These are phyloP conservation scores for Brachyhypopomus occidentalis DNA, from an alignment of 2,113 vertebrate genomes.

Conservation along the genomic window DNA sequence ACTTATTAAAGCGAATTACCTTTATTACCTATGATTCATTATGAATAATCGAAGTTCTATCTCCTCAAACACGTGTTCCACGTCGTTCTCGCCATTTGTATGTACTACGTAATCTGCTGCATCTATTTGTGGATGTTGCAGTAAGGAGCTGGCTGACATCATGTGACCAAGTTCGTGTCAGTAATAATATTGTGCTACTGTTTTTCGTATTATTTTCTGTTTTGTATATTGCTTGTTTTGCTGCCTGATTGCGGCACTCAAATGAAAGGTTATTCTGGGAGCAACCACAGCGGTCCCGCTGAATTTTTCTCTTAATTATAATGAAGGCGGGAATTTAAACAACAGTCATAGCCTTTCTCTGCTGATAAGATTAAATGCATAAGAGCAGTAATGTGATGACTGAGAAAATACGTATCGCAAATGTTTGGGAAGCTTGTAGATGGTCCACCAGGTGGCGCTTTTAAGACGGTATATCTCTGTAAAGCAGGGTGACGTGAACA, in stretches of 20 bases:
- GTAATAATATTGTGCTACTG: too few species aligned
- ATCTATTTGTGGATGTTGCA: too few species aligned
- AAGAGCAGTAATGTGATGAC: not conserved
- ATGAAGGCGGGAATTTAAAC: not conserved
- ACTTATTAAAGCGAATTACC: too few species aligned
- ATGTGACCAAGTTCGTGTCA: too few species aligned
- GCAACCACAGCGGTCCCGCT: not conserved
- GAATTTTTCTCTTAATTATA: not conserved
- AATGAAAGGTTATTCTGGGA: not conserved
- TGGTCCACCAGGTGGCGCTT: conserved; percentile 70
- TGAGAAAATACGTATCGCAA: not conserved
- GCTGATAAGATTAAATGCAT: not conserved
- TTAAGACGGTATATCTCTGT: not conserved
- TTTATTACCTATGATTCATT: too few species aligned
- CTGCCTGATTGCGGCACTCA: not conserved
- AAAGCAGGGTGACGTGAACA: not conserved
- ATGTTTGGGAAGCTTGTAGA: not conserved
- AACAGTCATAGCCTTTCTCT: not conserved
- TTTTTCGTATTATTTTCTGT: too few species aligned
- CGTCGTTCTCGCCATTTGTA: too few species aligned
- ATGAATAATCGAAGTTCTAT: too few species aligned
- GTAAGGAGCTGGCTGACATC: too few species aligned
- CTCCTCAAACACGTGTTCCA: too few species aligned
- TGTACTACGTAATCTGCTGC: too few species aligned
- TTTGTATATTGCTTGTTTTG: not conserved